Conservation (phyloP, 2,888 invertebrate genomes). For the Cordylochernes scorpioides region DNA sequence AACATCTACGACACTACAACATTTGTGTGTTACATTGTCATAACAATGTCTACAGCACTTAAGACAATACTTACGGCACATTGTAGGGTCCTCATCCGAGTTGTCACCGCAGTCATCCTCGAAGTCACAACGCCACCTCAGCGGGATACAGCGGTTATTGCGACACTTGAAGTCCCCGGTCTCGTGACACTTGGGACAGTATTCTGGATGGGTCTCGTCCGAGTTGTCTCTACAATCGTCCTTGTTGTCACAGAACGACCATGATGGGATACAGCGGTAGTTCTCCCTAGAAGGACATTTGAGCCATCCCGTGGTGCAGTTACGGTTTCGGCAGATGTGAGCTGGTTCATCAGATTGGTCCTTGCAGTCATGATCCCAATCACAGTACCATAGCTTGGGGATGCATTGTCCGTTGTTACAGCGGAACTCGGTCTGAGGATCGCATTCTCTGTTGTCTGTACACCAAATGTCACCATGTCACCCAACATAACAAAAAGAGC, state of each 20-base stretch:
- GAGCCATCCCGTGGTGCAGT: constrained; percentile 84
- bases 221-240: constrained; percentile 74
- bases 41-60: too few species aligned
- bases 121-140: constrained; percentile 79
- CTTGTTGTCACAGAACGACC: constrained; percentile 92
- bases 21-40: too few species aligned
- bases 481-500: not conserved
- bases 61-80: constrained; percentile 29
- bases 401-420: constrained; percentile 82
- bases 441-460: constrained; percentile 33
- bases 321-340: constrained; percentile 59
- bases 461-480: not conserved
- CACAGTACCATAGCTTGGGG: constrained; percentile 78
- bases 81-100: constrained; percentile 52
- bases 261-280: constrained; percentile 86
- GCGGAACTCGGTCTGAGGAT: constrained; percentile 51
- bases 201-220: constrained; percentile 55
- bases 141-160: constrained; percentile 59
- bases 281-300: constrained; percentile 73
- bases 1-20: too few species aligned
- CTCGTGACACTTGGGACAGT: constrained; percentile 62
- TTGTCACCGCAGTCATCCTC: constrained; percentile 86
- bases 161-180: constrained; percentile 75
- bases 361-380: constrained; percentile 79
- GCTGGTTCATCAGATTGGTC: constrained; percentile 85